Evolutionary conservation across 2,797 vertebrate genomes (phyloP).

Genomic region (Enoplosus armatus): DNA sequence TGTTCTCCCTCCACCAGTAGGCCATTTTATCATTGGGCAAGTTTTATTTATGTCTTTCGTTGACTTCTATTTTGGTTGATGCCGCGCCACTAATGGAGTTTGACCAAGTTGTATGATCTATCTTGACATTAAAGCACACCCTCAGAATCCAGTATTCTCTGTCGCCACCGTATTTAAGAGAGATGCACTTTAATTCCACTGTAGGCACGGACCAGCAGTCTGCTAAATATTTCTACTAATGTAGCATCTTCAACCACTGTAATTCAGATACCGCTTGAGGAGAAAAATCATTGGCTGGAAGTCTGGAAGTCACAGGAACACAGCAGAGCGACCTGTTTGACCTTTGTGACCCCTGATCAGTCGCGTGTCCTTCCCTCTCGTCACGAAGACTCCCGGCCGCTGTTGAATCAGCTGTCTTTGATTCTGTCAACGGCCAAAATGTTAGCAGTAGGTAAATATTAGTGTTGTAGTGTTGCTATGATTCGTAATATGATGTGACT

Average conservation of each 20-base stretch:
- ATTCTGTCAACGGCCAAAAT: slow-evolving; percentile 14
- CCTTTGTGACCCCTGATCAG: neutral
- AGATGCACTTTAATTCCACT: neutral
- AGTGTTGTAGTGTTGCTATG: slow-evolving; percentile 37
- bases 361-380: slow-evolving; percentile 3
- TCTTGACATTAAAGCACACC: no score
- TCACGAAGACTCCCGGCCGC: neutral
- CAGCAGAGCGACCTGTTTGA: neutral
- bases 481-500: slow-evolving; percentile 41
- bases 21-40: no score
- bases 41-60: neutral
- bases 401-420: slow-evolving; percentile 1
- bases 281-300: neutral
- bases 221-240: neutral
- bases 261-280: neutral
- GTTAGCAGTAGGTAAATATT: slow-evolving; percentile 2
- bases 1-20: neutral
- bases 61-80: neutral
- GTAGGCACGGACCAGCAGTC: neutral
- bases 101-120: slow-evolving; percentile 20
- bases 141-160: neutral
- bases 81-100: slow-evolving; percentile 31
- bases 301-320: neutral
- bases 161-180: neutral
- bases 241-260: no score